Conservation (phyloP, 2,797 vertebrate genomes). For the Cossypha heuglini region DNA sequence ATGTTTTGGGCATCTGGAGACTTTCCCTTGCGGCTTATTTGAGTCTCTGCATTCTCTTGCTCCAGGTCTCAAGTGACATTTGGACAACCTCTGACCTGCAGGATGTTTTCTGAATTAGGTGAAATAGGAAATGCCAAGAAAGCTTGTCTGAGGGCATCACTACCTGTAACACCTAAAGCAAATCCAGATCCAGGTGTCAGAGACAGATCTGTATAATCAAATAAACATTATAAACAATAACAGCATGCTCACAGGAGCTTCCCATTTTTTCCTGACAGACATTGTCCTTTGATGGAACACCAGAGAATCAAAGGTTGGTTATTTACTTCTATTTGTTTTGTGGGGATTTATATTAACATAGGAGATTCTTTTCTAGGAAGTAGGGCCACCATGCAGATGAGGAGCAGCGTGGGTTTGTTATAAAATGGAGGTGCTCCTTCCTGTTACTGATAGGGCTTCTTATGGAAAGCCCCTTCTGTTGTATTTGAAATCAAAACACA, state of each 20-base stretch:
- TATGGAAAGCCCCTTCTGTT: slow-evolving; percentile 48
- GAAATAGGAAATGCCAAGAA: neutral
- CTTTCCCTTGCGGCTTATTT: neutral
- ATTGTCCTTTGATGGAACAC: neutral
- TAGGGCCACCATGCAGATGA: neutral
- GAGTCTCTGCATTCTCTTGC: neutral
- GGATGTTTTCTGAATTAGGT: neutral
- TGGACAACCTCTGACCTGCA: neutral
- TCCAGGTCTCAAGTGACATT: neutral
- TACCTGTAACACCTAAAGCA: neutral
- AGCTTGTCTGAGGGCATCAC: neutral
- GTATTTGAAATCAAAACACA: slow-evolving; percentile 23
- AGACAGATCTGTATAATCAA: fast-evolving
- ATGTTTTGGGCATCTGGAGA: neutral
- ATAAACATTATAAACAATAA: neutral
- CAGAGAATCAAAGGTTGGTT: neutral
- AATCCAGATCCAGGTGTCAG: neutral
- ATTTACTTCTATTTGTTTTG: neutral
- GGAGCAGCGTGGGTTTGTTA: neutral
- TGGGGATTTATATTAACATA: neutral
- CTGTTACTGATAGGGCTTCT: slow-evolving; percentile 7
- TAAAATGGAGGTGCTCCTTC: neutral
- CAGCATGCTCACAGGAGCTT: neutral
- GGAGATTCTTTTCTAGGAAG: slow-evolving; percentile 37
- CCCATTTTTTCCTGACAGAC: neutral